These are phyloP conservation scores for Halictus rubicundus DNA, from an alignment of 1,140 invertebrate species.

Conservation along the genomic window DNA sequence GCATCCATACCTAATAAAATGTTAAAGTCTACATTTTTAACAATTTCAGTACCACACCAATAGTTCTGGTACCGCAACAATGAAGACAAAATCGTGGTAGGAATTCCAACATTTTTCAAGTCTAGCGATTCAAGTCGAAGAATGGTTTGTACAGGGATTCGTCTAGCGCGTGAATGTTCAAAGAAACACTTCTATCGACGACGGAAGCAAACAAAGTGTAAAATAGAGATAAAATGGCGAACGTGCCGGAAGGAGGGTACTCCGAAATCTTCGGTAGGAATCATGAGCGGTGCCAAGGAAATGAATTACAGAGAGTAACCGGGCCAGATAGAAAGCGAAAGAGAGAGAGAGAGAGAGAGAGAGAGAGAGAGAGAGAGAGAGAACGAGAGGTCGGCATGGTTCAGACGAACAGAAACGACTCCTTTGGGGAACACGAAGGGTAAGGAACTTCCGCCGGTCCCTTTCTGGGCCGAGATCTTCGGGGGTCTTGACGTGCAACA, in stretches of 20 bases:
- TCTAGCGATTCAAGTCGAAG: no score
- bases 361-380: no score
- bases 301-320: conserved; percentile 57
- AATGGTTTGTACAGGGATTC: no score
- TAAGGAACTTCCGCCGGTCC: conserved; percentile 22
- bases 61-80: no score
- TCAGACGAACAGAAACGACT: conserved; percentile 48
- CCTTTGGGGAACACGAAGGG: conserved; percentile 34
- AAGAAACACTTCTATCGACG: neutral
- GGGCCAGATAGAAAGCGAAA: conserved; percentile 5
- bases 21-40: no score
- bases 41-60: no score
- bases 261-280: conserved; percentile 44
- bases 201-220: conserved; percentile 1
- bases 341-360: no score
- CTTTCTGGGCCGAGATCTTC: conserved; percentile 16
- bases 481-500: conserved; percentile 39
- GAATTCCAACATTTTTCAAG: no score
- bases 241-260: conserved; percentile 40
- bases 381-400: neutral
- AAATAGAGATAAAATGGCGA: conserved; percentile 45
- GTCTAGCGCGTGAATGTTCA: neutral
- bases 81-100: no score
- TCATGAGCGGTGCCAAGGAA: conserved; percentile 58
- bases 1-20: no score